A percentile compares a stretch with the other conserved stretches of the same genome.
Evolutionary conservation across 1,140 invertebrate species (phyloP).

Genomic region (Bombus balteatus): DNA sequence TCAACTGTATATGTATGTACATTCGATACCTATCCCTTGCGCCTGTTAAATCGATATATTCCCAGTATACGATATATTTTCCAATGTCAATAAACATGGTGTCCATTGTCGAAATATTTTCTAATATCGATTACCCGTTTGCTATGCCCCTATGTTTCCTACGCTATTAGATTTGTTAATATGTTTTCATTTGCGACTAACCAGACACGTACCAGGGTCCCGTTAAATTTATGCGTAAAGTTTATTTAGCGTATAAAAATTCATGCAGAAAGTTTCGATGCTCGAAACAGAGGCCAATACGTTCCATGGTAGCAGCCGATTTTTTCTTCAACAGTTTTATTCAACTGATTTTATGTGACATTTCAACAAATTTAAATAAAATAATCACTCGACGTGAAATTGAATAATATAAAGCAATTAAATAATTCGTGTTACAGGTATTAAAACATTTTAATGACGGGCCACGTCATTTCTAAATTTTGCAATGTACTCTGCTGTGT

Average conservation of each 20-base stretch:
- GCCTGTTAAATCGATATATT: neutral
- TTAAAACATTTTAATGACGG: neutral
- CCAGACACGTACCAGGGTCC: neutral
- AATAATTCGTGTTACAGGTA: neutral
- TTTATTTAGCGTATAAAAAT: neutral
- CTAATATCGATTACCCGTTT: neutral
- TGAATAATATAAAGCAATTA: neutral
- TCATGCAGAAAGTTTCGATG: neutral
- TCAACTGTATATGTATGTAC: too few species aligned
- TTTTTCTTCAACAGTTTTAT: neutral
- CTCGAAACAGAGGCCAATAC: neutral
- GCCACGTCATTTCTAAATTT: too few species aligned
- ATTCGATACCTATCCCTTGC: neutral
- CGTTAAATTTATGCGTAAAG: neutral
- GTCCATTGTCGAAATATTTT: neutral
- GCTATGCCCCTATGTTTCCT: too few species aligned
- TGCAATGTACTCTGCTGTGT: too few species aligned
- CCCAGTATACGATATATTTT: neutral
- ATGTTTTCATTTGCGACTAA: neutral
- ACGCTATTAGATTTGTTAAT: neutral
- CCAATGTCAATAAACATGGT: neutral
- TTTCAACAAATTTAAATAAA: too few species aligned
- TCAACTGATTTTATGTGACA: neutral
- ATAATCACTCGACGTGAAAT: too few species aligned
- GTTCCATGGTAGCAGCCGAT: neutral